Base-by-base conservation (phyloP, 2,797 vertebrate genomes). In the Malacoraja senta region DNA sequence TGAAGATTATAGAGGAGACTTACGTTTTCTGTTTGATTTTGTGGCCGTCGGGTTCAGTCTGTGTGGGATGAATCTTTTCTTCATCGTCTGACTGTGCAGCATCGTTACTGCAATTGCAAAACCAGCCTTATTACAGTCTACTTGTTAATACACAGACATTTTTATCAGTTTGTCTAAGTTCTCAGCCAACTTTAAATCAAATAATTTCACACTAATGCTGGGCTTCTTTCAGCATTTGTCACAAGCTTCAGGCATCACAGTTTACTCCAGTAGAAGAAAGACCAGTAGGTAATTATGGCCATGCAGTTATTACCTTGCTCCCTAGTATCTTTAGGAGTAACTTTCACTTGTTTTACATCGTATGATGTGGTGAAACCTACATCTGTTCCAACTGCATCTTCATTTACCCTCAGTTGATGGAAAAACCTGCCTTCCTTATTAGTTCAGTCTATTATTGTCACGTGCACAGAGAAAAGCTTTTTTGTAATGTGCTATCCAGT, bases 21-120 rank as follows among this genome's bases (percentile, higher is more conserved):
- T 96, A 99, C 99, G 99, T 99, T 97, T 97, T 99, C 96, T 99
- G 99, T 94, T 99, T 99, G 93, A 99, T 96, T 95, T 98, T 98
- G 84, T 98, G 98, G 95, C 98, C 99, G 38, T 99, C 99, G 0
- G 97, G 95, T 95, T 99, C 99, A 0, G 96, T 94, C 94, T 98
- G 96, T 0, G 98, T 96, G 32, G 97, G 94, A 93, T 98, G 97
- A 94, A 97, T 94, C 95, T 99, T 99, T 91, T 99, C 99, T 95
- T 99, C 99, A 74, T 99, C 99, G 83, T 99, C 99, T 17, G 99
- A 99, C 95, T 99, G 98, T 3, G 98, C 98, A 1, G 97, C 98
- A 29, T 99, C 98, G 2, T 98, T 99, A 94, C 99, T 99, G 92
- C 21, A 95, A 93, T 94, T 94, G 93, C 93, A 91, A 93, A 95